Evolutionary conservation across 1,140 invertebrate genomes (phyloP), one percentile per base, ranked within the genome.

Genomic region (Rhyzopertha dominica): DNA sequence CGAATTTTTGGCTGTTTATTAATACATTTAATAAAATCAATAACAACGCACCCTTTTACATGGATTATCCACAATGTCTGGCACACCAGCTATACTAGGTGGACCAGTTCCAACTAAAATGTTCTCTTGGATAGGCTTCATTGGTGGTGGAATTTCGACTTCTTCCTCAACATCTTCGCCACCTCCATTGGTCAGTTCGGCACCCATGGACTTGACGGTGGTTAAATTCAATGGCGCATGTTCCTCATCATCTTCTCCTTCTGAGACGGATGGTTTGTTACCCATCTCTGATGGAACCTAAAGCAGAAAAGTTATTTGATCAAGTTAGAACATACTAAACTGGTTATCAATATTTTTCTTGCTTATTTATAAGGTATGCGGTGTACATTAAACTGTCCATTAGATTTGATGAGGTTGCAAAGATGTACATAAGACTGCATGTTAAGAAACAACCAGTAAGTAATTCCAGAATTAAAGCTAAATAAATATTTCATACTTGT

Each of bases 121-220:
- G 12, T 82, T 77, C 59, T 90, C 85, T 59, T 90, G 85, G 57
- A 95, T 90, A 4, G 93, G 90, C 66, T 91, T 90, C 92, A 95
- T 96, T 2, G 93, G 92, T 17, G 93, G 93, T 22, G 92, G 92
- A 54, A 95, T 70, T 72, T 95, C 91, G 1, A 91, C 77, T 22
- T 81, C 85, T 51, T 70, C 70, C 40, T 63, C 61, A 14, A 65
- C 69, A 4, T 71, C 73, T 40, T 68, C 68, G 45, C 70, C 68
- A 24, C 56, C 51, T 7, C 58, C 57, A 51, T 71, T 69, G 26
- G 63, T 60, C 26, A 67, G 49, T 43, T 73, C 64, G 1, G 67
- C 46, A 7, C 62, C 53, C 25, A 61, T 48, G 2, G 59, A 56
- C 43, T 53, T 52, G 32, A 51, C 54, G 10, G 50, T 56, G 49